phyloP scores from a whole-genome alignment of 2,888 invertebrate species.

The Troides oblongomaculatus region DNA sequence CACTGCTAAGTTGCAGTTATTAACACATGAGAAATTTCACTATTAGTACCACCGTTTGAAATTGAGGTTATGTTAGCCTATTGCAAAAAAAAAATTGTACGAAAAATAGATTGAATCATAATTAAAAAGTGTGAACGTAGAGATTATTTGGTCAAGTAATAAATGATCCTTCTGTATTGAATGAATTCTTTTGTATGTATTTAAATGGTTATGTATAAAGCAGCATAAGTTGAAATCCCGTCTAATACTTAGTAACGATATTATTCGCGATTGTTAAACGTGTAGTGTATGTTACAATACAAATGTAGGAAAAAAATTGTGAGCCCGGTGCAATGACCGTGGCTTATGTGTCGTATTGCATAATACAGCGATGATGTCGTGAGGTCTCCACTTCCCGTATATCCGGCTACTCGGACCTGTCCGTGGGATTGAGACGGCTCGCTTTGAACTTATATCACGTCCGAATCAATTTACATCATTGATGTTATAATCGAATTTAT shows the following conservation, averaged over 20 bases:
- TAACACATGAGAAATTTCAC: too few species aligned
- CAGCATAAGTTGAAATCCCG: neutral
- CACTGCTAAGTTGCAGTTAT: too few species aligned
- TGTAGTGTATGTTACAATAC: neutral
- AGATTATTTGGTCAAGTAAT: too few species aligned
- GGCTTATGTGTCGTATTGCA: slow-evolving; percentile 33
- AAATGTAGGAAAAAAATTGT: neutral
- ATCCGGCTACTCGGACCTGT: slow-evolving; percentile 26
- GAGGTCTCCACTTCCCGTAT: slow-evolving; percentile 31
- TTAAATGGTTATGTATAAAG: too few species aligned
- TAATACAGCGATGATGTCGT: slow-evolving; percentile 32
- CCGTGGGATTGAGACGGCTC: slow-evolving; percentile 16
- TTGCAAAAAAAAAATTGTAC: too few species aligned
- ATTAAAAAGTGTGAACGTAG: too few species aligned
- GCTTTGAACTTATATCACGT: slow-evolving; percentile 19
- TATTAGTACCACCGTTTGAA: too few species aligned
- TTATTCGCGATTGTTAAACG: neutral
- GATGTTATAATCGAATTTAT: neutral
- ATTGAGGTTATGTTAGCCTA: too few species aligned
- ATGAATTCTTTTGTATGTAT: too few species aligned
- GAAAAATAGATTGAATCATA: too few species aligned
- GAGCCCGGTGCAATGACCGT: slow-evolving; percentile 35
- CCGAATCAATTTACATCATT: neutral
- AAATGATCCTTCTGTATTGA: too few species aligned
- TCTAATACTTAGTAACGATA: neutral